These are phyloP conservation scores for Panorpa germanica DNA, from an alignment of 2,888 invertebrate species.

Conservation along the genomic window DNA sequence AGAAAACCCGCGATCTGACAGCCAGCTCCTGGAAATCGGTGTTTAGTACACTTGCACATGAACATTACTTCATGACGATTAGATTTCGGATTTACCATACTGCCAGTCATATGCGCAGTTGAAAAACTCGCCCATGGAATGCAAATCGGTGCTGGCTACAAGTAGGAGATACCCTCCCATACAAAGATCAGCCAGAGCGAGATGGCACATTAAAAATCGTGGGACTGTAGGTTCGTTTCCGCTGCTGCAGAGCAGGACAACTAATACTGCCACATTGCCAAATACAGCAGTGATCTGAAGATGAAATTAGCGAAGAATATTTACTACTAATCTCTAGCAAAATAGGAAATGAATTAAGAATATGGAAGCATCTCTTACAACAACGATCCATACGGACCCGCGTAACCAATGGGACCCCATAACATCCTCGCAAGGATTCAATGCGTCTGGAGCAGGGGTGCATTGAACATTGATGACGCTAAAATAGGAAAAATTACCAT, in stretches of 20 bases:
- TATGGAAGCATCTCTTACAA: no score
- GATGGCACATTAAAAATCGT: constrained; percentile 58
- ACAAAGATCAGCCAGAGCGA: constrained; percentile 76
- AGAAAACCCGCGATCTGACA: constrained; percentile 77
- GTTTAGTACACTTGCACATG: no score
- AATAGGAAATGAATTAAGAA: no score
- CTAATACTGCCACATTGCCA: constrained; percentile 66
- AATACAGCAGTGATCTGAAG: constrained; percentile 68
- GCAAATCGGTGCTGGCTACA: constrained; percentile 66
- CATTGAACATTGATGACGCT: constrained; percentile 38
- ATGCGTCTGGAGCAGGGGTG: constrained; percentile 54
- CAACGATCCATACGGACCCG: constrained; percentile 73
- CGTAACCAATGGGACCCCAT: constrained; percentile 67
- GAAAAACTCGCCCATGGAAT: constrained; percentile 72
- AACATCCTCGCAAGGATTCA: constrained; percentile 81
- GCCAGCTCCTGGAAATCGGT: constrained; percentile 39
- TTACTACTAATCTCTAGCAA: no score
- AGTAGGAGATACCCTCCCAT: constrained; percentile 71
- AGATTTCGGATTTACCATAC: constrained; percentile 29
- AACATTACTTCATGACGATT: constrained; percentile 5
- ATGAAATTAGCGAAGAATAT: no score
- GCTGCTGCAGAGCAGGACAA: constrained; percentile 47
- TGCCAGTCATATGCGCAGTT: constrained; percentile 87
- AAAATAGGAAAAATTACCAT: constrained; percentile 7
- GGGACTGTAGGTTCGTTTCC: constrained; percentile 37